Evolutionary conservation across 2,888 invertebrate species (phyloP).

Genomic region (Cremastinae sp.): DNA sequence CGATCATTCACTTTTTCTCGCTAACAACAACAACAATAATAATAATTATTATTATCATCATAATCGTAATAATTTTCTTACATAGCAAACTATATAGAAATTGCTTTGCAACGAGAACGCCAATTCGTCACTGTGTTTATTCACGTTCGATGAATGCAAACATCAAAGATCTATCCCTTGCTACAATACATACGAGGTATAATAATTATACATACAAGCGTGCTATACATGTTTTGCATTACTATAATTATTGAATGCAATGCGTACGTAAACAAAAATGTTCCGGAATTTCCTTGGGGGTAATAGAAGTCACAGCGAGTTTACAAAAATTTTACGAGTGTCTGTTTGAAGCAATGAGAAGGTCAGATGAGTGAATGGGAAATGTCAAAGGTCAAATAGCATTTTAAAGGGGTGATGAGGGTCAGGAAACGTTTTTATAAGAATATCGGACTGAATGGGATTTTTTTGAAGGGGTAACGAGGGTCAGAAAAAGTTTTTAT

Average conservation of each 20-base stretch:
- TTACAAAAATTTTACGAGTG: too few relatives aligned
- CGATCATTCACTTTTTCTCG: slow-evolving; percentile 5
- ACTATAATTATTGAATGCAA: slow-evolving; percentile 20
- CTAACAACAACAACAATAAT: background rate
- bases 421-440: too few relatives aligned
- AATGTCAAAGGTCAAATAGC: too few relatives aligned
- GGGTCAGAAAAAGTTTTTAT: too few relatives aligned
- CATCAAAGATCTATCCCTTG: slow-evolving; percentile 44
- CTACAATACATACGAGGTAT: slow-evolving; percentile 28
- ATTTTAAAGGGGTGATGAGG: too few relatives aligned
- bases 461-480: too few relatives aligned
- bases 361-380: too few relatives aligned
- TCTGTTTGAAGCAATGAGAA: too few relatives aligned
- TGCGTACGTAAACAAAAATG: slow-evolving; percentile 21
- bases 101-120: slow-evolving; percentile 50
- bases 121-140: slow-evolving; percentile 25
- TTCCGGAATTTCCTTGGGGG: background rate
- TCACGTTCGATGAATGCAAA: slow-evolving; percentile 47
- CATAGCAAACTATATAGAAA: slow-evolving; percentile 40
- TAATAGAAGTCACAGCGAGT: slow-evolving; percentile 2
- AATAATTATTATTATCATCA: too few relatives aligned
- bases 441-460: too few relatives aligned
- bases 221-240: slow-evolving; percentile 7
- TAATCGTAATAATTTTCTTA: slow-evolving; percentile 1
- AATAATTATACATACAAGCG: slow-evolving; percentile 39